Percentiles rank a stretch among this genome's conserved stretches.
Evolutionary conservation across 1,140 invertebrate species (phyloP).

Genomic region (Lerema accius): DNA sequence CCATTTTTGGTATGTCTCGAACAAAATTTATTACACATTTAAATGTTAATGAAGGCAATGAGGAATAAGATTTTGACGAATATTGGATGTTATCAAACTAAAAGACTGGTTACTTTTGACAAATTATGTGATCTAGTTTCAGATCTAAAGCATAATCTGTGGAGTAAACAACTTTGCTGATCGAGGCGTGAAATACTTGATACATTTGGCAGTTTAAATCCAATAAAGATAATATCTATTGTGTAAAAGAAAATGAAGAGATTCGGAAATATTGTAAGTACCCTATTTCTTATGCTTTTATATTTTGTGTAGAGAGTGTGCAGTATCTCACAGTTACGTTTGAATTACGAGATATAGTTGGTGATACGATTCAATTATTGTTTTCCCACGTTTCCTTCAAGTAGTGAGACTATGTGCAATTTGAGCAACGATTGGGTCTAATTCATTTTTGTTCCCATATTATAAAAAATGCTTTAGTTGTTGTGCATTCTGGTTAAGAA

Average conservation of each 20-base stretch:
- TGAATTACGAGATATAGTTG: too few species aligned
- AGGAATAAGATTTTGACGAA: constrained; percentile 67
- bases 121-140: constrained; percentile 70
- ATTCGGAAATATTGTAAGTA: constrained; percentile 60
- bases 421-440: too few species aligned
- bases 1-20: constrained; percentile 74
- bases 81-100: constrained; percentile 60
- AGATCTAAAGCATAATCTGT: constrained; percentile 65
- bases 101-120: constrained; percentile 63
- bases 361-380: too few species aligned
- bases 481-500: too few species aligned
- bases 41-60: constrained; percentile 78
- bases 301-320: not conserved
- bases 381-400: too few species aligned
- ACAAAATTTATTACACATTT: constrained; percentile 73
- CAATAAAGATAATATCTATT: constrained; percentile 20
- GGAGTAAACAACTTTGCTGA: constrained; percentile 56
- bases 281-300: not conserved
- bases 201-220: constrained; percentile 31
- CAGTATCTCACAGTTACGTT: too few species aligned
- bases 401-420: too few species aligned
- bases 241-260: constrained; percentile 49
- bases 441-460: too few species aligned
- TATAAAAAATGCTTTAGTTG: too few species aligned
- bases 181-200: constrained; percentile 41